phyloP scores from a whole-genome alignment of 2,797 vertebrate genomes.

The Pterois miles region DNA sequence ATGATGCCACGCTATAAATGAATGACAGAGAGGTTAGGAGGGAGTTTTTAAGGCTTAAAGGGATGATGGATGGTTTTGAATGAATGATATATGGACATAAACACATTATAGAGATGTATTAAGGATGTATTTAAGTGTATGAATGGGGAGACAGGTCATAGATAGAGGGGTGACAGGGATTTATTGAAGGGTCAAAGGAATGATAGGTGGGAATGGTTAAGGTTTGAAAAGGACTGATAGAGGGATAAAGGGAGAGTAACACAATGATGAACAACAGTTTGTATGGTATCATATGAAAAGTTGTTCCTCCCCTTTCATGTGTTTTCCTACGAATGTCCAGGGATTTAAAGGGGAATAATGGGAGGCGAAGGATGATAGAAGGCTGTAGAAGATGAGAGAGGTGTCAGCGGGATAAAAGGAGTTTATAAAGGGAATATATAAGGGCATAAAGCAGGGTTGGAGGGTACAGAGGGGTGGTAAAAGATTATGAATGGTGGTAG shows the following conservation, averaged over 20 bases:
- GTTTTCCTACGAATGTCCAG: too few relatives aligned
- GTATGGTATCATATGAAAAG: too few relatives aligned
- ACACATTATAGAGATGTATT: background rate
- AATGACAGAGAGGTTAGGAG: background rate
- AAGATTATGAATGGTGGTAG: background rate
- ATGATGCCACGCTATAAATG: background rate
- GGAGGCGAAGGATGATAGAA: background rate
- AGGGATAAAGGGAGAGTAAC: background rate
- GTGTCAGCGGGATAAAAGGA: background rate
- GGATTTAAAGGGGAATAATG: background rate
- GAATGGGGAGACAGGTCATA: background rate
- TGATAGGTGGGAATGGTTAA: background rate
- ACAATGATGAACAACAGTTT: background rate
- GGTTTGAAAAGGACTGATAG: background rate
- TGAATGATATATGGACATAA: background rate
- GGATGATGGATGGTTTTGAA: background rate
- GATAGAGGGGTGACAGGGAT: background rate
- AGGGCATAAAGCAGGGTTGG: background rate
- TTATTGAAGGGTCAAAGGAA: background rate
- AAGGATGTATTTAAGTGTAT: background rate
- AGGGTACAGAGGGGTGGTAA: background rate
- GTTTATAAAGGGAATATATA: background rate
- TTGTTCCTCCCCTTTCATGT: too few relatives aligned
- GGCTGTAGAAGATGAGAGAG: background rate
- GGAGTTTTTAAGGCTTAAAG: background rate